These are phyloP conservation scores for Apeira syringaria DNA, from an alignment of 2,888 invertebrate species.

Conservation along the genomic window DNA sequence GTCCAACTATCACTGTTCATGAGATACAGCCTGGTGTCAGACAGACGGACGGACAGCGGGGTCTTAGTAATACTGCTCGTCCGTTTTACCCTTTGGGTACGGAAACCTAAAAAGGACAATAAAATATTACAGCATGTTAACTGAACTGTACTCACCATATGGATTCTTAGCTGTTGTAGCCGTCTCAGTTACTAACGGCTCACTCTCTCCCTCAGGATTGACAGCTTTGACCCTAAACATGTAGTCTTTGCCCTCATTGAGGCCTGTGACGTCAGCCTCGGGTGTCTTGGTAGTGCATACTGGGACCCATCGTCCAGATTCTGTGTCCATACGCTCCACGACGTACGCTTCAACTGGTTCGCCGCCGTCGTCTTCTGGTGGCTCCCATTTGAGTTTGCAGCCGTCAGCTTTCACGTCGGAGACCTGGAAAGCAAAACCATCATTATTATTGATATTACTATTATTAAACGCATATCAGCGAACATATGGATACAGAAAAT, in stretches of 20 bases:
- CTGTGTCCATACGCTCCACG: slow-evolving; percentile 97
- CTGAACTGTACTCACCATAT: slow-evolving; percentile 88
- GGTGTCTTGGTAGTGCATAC: slow-evolving; percentile 89
- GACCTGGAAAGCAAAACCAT: slow-evolving; percentile 57
- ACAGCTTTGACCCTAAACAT: slow-evolving; percentile 98
- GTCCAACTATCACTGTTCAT: too few relatives aligned
- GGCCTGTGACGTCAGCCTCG: slow-evolving; percentile 93
- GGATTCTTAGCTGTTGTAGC: slow-evolving; percentile 99
- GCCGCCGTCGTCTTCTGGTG: slow-evolving; percentile 98
- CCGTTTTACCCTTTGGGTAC: too few relatives aligned
- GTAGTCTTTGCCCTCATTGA: slow-evolving; percentile 99
- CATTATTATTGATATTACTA: too few relatives aligned
- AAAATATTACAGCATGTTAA: too few relatives aligned
- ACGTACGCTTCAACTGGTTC: slow-evolving; percentile 96
- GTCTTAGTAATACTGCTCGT: too few relatives aligned
- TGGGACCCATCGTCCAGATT: slow-evolving; percentile 96
- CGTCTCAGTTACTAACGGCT: slow-evolving; percentile 95
- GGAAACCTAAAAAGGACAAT: too few relatives aligned
- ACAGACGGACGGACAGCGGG: too few relatives aligned
- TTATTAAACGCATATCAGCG: too few relatives aligned
- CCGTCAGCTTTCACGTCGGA: slow-evolving; percentile 96
- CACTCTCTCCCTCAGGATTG: slow-evolving; percentile 98
- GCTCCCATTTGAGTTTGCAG: slow-evolving; percentile 97
- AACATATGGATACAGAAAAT: too few relatives aligned
- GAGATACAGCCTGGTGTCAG: too few relatives aligned